Percentiles rank a stretch among this genome's conserved stretches.
These are phyloP conservation scores for Trachelus iudaicus DNA, from an alignment of 2,888 invertebrate genomes.

Conservation along the genomic window DNA sequence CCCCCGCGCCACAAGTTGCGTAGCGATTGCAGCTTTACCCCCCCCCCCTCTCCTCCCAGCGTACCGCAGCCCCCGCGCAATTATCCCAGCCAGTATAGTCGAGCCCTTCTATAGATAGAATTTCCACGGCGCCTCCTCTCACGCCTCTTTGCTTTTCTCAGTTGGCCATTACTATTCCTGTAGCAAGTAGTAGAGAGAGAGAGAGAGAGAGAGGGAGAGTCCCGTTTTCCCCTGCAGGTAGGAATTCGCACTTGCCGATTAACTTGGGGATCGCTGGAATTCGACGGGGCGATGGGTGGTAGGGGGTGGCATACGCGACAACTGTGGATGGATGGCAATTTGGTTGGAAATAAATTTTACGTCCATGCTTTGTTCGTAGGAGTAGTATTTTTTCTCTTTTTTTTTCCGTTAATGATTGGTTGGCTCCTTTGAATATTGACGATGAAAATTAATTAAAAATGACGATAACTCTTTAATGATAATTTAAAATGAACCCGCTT, in stretches of 20 bases:
- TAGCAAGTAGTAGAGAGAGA: not conserved
- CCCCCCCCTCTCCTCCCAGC: slow-evolving; percentile 8
- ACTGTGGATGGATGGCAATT: too few relatives aligned
- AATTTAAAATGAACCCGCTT: not conserved
- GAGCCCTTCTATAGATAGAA: slow-evolving; percentile 50
- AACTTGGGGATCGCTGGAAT: not conserved
- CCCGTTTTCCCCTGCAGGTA: not conserved
- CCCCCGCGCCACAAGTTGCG: slow-evolving; percentile 13
- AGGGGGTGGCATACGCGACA: too few relatives aligned
- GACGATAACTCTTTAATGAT: slow-evolving; percentile 30
- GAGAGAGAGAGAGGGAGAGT: not conserved
- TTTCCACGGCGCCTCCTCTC: slow-evolving; percentile 21
- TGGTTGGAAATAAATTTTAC: not conserved
- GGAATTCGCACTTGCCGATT: not conserved
- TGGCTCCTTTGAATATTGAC: not conserved
- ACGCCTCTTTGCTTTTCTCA: slow-evolving; percentile 26
- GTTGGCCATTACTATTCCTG: slow-evolving; percentile 6
- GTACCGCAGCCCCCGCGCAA: slow-evolving; percentile 37
- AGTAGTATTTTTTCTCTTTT: not conserved
- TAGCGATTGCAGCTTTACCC: slow-evolving; percentile 42
- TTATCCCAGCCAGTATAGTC: slow-evolving; percentile 45
- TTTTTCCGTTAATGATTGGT: not conserved
- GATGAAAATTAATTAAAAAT: not conserved
- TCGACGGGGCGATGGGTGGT: too few relatives aligned
- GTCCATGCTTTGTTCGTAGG: not conserved